A percentile compares a stretch with the other conserved stretches of the same genome.
phyloP scores from a whole-genome alignment of 2,888 invertebrate genomes.

The Thalpophila matura region DNA sequence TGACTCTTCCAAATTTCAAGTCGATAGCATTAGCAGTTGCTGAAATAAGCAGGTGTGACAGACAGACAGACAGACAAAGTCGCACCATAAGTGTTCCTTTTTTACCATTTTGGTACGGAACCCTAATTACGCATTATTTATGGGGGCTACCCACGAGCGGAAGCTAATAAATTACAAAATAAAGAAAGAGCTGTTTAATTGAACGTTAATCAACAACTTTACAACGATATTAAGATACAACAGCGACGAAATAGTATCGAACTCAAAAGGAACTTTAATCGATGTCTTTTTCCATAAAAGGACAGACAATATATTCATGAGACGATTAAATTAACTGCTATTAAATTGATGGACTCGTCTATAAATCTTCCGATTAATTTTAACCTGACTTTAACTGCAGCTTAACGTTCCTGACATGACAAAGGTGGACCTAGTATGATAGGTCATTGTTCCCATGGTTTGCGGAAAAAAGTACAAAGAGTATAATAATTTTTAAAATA shows the following conservation, averaged over 20 bases:
- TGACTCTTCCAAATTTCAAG: no score
- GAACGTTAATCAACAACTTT: slow-evolving; percentile 13
- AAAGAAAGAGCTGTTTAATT: slow-evolving; percentile 15
- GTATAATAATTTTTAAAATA: slow-evolving; percentile 10
- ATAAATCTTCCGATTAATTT: slow-evolving; percentile 46
- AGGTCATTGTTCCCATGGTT: slow-evolving; percentile 67
- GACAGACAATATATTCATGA: slow-evolving; percentile 21
- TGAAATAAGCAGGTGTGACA: no score
- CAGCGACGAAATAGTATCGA: neutral
- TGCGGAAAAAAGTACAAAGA: slow-evolving; percentile 66
- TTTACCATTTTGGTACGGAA: neutral
- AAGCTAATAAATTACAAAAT: no score
- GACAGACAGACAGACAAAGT: no score
- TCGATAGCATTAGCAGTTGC: no score
- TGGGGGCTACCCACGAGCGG: no score
- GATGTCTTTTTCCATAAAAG: slow-evolving; percentile 28
- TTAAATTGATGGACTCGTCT: slow-evolving; percentile 20
- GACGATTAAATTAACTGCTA: slow-evolving; percentile 24
- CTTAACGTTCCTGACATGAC: slow-evolving; percentile 39
- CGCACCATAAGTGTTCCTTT: no score
- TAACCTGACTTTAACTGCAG: slow-evolving; percentile 38
- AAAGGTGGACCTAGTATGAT: slow-evolving; percentile 48
- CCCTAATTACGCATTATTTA: neutral
- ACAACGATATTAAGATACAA: slow-evolving; percentile 24
- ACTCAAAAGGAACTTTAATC: slow-evolving; percentile 11